Percentiles rank a stretch among this genome's conserved stretches.
These are phyloP conservation scores for Phaedon cochleariae DNA, from an alignment of 2,888 invertebrate genomes.

Conservation along the genomic window DNA sequence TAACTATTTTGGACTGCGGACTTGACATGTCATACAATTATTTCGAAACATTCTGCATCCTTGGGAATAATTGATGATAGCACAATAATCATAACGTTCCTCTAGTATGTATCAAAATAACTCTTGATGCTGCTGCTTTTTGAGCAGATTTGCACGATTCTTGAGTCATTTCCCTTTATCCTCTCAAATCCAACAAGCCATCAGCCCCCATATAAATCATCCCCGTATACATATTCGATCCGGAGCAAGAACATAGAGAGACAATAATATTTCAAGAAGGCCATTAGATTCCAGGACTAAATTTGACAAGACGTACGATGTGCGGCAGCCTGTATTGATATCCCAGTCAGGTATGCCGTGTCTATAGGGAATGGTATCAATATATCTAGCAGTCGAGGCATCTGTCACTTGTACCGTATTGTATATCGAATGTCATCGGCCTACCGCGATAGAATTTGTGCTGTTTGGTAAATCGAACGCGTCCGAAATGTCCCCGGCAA, in stretches of 20 bases:
- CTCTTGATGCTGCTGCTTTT: neutral
- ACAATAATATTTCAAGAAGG: conserved; percentile 57
- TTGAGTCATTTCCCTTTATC: conserved; percentile 18
- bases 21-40: too few relatives aligned
- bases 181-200: conserved; percentile 27
- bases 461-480: conserved; percentile 51
- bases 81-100: too few relatives aligned
- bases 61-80: too few relatives aligned
- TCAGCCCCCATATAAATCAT: conserved; percentile 40
- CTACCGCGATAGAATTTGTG: conserved; percentile 31
- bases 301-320: conserved; percentile 58
- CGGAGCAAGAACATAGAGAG: conserved; percentile 47
- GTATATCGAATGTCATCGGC: conserved; percentile 52
- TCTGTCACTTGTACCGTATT: conserved; percentile 55
- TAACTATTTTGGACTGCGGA: too few relatives aligned
- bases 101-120: neutral
- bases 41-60: too few relatives aligned
- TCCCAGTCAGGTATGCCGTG: conserved; percentile 55
- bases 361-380: conserved; percentile 56
- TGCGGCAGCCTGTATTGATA: conserved; percentile 56
- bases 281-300: conserved; percentile 55
- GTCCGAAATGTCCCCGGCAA: conserved; percentile 45
- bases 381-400: conserved; percentile 52
- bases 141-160: neutral
- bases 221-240: conserved; percentile 37